Percentiles rank a stretch among this genome's conserved stretches.
These are phyloP conservation scores for Halictus ligatus DNA, from an alignment of 2,888 invertebrate species.

Conservation along the genomic window DNA sequence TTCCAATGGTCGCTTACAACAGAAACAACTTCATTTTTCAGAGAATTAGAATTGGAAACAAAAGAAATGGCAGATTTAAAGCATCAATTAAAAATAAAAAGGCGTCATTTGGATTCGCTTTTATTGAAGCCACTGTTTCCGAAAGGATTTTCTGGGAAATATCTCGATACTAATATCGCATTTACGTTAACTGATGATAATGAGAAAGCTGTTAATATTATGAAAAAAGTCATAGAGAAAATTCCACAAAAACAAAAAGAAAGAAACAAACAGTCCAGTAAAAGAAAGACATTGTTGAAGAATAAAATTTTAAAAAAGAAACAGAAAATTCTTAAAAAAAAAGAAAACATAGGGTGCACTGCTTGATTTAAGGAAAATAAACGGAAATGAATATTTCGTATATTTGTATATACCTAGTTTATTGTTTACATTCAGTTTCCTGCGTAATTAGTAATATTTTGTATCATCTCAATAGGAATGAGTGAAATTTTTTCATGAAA, in stretches of 20 bases:
- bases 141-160: slow-evolving; percentile 88
- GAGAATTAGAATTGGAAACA: slow-evolving; percentile 76
- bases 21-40: slow-evolving; percentile 53
- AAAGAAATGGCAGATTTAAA: slow-evolving; percentile 84
- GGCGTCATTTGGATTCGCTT: slow-evolving; percentile 85
- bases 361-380: slow-evolving; percentile 14
- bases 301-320: slow-evolving; percentile 26
- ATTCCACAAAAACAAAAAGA: slow-evolving; percentile 61
- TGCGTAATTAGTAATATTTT: slow-evolving; percentile 12
- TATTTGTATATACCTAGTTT: slow-evolving; percentile 39
- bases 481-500: slow-evolving; percentile 4
- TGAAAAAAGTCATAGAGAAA: slow-evolving; percentile 84
- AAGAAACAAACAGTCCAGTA: slow-evolving; percentile 9
- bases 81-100: slow-evolving; percentile 85
- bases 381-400: slow-evolving; percentile 23
- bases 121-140: slow-evolving; percentile 88
- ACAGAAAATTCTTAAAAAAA: slow-evolving; percentile 29
- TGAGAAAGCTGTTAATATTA: slow-evolving; percentile 85
- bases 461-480: slow-evolving; percentile 3
- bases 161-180: slow-evolving; percentile 83
- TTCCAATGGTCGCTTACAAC: background rate
- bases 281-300: slow-evolving; percentile 32
- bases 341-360: slow-evolving; percentile 37
- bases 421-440: slow-evolving; percentile 34
- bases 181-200: slow-evolving; percentile 75